phyloP scores from a whole-genome alignment of 1,140 invertebrate genomes.

The Drosophila santomea region DNA sequence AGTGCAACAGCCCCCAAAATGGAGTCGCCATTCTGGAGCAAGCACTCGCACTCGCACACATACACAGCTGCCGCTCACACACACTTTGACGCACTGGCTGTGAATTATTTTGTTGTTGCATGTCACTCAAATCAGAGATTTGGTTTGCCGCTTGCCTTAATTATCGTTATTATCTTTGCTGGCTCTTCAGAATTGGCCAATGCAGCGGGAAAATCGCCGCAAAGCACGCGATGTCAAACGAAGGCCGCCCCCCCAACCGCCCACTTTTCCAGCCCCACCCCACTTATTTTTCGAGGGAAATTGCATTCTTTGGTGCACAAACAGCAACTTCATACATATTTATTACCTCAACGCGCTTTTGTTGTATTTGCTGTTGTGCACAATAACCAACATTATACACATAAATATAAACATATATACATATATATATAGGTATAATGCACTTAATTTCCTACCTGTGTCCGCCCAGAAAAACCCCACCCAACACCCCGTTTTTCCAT shows the following conservation, averaged over 20 bases:
- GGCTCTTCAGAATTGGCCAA: slow-evolving; percentile 70
- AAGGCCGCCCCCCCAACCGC: background rate
- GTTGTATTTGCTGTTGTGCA: slow-evolving; percentile 67
- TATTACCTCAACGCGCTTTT: slow-evolving; percentile 76
- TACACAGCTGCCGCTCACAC: background rate
- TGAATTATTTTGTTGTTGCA: slow-evolving; percentile 72
- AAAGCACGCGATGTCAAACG: slow-evolving; percentile 77
- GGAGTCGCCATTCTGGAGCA: slow-evolving; percentile 30
- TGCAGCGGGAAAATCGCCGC: slow-evolving; percentile 73
- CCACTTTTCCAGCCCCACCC: background rate
- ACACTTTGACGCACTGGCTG: slow-evolving; percentile 24
- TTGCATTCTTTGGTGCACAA: slow-evolving; percentile 77
- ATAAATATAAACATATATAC: slow-evolving; percentile 32
- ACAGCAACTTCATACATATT: slow-evolving; percentile 77
- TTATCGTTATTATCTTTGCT: slow-evolving; percentile 73
- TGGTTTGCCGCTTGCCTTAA: slow-evolving; percentile 78
- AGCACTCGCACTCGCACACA: background rate
- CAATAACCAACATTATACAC: slow-evolving; percentile 57
- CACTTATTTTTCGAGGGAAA: slow-evolving; percentile 21
- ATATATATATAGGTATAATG: slow-evolving; percentile 51
- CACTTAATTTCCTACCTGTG: slow-evolving; percentile 71
- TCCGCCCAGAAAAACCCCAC: slow-evolving; percentile 9
- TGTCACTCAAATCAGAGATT: slow-evolving; percentile 75
- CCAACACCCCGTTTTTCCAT: background rate
- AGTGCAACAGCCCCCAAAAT: slow-evolving; percentile 67